Evolutionary conservation across 2,113 vertebrate species (phyloP).

Genomic region (Fukomys damarensis): DNA sequence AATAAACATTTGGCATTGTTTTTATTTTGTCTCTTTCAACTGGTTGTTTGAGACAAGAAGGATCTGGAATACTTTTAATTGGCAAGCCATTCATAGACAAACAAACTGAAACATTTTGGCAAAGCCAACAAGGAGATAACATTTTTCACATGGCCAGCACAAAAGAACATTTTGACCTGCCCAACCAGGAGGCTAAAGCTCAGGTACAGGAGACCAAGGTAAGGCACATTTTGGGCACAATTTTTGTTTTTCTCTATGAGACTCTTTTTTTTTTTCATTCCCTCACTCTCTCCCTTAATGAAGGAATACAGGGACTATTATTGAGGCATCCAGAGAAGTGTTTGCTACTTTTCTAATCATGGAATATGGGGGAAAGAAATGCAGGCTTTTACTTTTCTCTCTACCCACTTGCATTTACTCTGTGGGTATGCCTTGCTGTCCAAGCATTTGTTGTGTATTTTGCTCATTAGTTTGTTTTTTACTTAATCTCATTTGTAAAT

Average conservation of each 20-base stretch:
- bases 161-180: not conserved
- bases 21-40: not conserved
- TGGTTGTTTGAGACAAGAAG: not conserved
- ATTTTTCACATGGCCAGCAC: not conserved
- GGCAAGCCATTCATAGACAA: not conserved
- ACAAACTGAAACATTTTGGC: not conserved
- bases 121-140: not conserved
- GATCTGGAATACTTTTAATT: not conserved
- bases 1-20: not conserved
- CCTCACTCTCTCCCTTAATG: not conserved
- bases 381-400: not conserved
- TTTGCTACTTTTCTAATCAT: not conserved
- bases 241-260: not conserved
- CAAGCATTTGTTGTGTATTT: not conserved
- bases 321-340: not conserved
- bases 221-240: not conserved
- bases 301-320: not conserved
- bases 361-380: not conserved
- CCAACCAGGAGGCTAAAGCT: not conserved
- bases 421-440: not conserved
- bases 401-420: not conserved
- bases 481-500: not conserved
- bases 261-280: not conserved
- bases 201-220: not conserved
- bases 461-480: not conserved